Base-by-base conservation (phyloP, 2,888 invertebrate species). In the Lapara coniferarum region DNA sequence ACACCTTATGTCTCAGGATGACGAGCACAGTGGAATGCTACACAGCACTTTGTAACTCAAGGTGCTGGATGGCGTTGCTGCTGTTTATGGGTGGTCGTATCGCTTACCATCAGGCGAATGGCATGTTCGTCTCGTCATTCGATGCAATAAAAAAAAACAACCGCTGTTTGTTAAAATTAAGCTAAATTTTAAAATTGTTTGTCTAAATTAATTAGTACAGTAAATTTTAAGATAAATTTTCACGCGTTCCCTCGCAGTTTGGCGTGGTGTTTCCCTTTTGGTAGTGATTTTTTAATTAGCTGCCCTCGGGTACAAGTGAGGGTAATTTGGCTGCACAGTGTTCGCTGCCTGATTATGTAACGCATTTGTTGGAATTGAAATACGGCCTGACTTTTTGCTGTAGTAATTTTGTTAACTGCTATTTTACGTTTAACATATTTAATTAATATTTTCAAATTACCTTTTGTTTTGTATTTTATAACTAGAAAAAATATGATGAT, bases 201-300 rank as follows among this genome's bases (percentile, higher is more conserved):
- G 46, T 59, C n/a, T 58, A 49, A n/a, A 57, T 30, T 57, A 46
- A 57, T 51, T 46, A 49, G 49, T 10, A 51, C 57, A 51, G n/a
- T 59, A 44, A 59, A 46, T 46, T 63, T 46, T 63, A 19, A 63
- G 63, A 49, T 63, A 59, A 46, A 59, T 19, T 63, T 46, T 63
- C 7, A 16, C 14, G 14, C 46, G 37, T 16, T 58, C 19, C 16
- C 25, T n/a, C 14, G 25, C 53, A 10, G 51, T 66, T 49, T 30
- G n/a, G 30, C 53, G 67, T 49, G 7, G 46, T 49, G 56, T 57
- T 68, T 68, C 57, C 51, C 19, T 68, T 68, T 68, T 67, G 46
- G 52, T 52, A 52, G 25, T 13, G 68, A 68, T 51, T 68, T 58
- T 55, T 68, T 68, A 58, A 68, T 68, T 68, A 58, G 30, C 51